Evolutionary conservation across 2,113 vertebrate genomes (phyloP).

Genomic region (Anas platyrhynchos): DNA sequence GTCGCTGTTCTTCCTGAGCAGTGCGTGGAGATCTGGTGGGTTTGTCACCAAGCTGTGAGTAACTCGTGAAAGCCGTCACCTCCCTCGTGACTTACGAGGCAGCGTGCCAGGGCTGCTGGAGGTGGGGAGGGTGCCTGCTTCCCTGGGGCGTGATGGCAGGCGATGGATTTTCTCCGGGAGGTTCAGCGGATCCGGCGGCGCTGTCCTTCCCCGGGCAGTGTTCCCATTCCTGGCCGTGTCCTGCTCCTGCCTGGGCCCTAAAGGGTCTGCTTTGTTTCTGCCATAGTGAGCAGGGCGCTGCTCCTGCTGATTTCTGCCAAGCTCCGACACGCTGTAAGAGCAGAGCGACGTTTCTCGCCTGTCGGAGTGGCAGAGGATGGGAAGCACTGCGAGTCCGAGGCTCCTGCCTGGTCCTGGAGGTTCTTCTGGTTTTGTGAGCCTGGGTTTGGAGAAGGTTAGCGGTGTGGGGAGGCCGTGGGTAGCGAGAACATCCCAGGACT

Average conservation of each 20-base stretch:
- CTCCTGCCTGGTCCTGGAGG: neutral
- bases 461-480: accelerated
- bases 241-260: neutral
- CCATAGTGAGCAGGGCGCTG: neutral
- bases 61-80: neutral
- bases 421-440: neutral
- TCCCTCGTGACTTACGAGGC: neutral
- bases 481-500: neutral
- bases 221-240: neutral
- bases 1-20: neutral
- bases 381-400: neutral
- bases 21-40: neutral
- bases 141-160: neutral
- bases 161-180: neutral
- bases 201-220: neutral
- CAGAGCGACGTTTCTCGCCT: neutral
- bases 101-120: neutral
- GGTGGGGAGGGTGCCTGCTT: neutral
- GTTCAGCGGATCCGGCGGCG: neutral
- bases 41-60: conserved; percentile 52
- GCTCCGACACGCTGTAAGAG: neutral
- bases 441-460: neutral
- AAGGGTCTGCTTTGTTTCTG: neutral
- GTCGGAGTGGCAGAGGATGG: neutral
- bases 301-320: neutral